phyloP scores from a whole-genome alignment of 2,113 vertebrate genomes.

The Epinephelus cyanopodus region DNA sequence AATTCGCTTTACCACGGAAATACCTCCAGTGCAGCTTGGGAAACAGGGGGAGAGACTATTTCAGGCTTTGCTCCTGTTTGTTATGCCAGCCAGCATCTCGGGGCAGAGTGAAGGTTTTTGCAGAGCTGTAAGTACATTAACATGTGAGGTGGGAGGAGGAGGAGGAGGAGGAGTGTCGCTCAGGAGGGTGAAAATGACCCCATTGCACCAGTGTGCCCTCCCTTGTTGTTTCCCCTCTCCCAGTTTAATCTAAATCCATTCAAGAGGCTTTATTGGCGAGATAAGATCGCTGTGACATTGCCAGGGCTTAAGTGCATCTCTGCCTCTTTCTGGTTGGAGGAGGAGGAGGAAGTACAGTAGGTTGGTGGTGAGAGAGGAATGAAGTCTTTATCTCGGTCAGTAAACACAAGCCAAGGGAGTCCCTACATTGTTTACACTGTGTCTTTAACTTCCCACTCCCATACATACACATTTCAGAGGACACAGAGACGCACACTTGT shows the following conservation, averaged over 20 bases:
- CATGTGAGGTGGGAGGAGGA: conserved; percentile 53
- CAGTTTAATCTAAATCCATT: conserved; percentile 67
- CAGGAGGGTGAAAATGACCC: conserved; percentile 22
- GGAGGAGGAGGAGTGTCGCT: conserved; percentile 13
- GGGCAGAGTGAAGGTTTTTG: conserved; percentile 51
- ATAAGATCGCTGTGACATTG: conserved; percentile 68
- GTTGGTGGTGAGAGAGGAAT: conserved; percentile 65
- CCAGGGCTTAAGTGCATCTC: conserved; percentile 69
- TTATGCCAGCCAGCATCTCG: conserved; percentile 66
- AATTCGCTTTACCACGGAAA: conserved; percentile 55
- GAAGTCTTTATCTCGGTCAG: conserved; percentile 74
- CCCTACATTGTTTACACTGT: conserved; percentile 66
- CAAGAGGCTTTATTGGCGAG: conserved; percentile 66
- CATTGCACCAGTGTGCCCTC: conserved; percentile 46
- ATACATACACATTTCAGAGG: conserved; percentile 40
- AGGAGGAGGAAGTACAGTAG: conserved; percentile 60
- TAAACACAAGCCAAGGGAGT: conserved; percentile 74
- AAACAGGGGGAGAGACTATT: conserved; percentile 49
- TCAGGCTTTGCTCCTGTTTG: conserved; percentile 59
- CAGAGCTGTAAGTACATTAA: conserved; percentile 67
- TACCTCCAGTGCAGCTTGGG: conserved; percentile 40
- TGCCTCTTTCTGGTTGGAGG: conserved; percentile 41
- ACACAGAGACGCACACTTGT: conserved; percentile 20
- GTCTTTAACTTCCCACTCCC: conserved; percentile 40
- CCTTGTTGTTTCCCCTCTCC: conserved; percentile 32